Evolutionary conservation across 2,113 vertebrate genomes (phyloP).

Genomic region (Caranx ignobilis): DNA sequence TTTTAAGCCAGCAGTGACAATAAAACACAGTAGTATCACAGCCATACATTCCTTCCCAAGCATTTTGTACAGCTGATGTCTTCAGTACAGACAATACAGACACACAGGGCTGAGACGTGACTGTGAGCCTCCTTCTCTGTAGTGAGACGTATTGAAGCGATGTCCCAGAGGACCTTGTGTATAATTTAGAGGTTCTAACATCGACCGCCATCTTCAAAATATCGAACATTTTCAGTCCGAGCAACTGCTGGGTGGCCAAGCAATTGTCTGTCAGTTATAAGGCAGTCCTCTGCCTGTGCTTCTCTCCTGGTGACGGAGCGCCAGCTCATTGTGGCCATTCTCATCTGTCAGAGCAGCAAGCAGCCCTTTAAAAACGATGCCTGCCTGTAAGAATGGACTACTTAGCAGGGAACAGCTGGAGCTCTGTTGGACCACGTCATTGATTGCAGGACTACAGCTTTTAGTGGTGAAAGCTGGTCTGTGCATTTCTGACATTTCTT

Average conservation of each 20-base stretch:
- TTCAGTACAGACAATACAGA: constrained; percentile 34
- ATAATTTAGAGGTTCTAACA: constrained; percentile 74
- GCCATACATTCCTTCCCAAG: constrained; percentile 30
- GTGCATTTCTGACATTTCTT: constrained; percentile 44
- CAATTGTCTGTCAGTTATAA: constrained; percentile 73
- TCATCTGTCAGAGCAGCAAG: constrained; percentile 68
- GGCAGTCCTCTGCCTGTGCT: constrained; percentile 35
- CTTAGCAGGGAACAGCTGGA: constrained; percentile 63
- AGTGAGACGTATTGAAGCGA: constrained; percentile 60
- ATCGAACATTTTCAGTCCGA: constrained; percentile 70
- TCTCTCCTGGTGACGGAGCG: constrained; percentile 61
- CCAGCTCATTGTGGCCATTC: constrained; percentile 61
- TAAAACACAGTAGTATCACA: constrained; percentile 10
- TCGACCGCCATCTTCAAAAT: constrained; percentile 72
- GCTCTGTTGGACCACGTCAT: constrained; percentile 45
- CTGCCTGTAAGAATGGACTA: constrained; percentile 68
- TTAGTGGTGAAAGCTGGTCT: constrained; percentile 46
- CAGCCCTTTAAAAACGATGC: constrained; percentile 60
- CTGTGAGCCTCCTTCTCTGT: constrained; percentile 28
- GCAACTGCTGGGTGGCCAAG: constrained; percentile 56
- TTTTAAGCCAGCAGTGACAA: constrained; percentile 9
- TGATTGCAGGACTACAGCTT: constrained; percentile 66
- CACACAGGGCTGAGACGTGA: constrained; percentile 11
- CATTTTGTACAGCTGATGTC: background rate
- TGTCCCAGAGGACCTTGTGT: constrained; percentile 64